Evolutionary conservation across 2,888 invertebrate genomes (phyloP).

Genomic region (Eupelmus urozonus): DNA sequence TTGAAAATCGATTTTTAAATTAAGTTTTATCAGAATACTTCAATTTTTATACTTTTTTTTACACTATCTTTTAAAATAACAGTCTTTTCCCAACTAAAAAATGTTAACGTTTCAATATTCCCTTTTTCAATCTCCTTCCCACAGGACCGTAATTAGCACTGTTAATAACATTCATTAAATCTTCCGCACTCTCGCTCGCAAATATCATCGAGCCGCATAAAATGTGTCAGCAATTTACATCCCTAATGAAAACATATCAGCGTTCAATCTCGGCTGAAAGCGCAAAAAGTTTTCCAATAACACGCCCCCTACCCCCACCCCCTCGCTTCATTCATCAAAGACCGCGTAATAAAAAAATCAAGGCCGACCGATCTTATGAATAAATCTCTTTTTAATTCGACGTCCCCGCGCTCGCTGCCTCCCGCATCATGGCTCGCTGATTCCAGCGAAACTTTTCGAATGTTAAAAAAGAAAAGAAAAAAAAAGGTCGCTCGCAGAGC

Average conservation of each 20-base stretch:
- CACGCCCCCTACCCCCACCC: background rate
- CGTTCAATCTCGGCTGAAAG: background rate
- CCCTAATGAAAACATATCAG: background rate
- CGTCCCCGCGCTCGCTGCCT: background rate
- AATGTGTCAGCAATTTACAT: background rate
- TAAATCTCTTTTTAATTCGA: slow-evolving; percentile 11
- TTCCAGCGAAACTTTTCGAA: background rate
- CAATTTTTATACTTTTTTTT: no score
- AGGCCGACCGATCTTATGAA: background rate
- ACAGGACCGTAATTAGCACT: no score
- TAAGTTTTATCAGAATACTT: no score
- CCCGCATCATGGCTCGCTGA: background rate
- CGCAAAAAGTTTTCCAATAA: background rate
- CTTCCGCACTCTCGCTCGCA: no score
- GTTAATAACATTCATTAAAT: no score
- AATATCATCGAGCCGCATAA: no score
- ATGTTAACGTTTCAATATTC: no score
- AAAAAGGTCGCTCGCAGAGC: background rate
- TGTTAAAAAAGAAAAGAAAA: background rate
- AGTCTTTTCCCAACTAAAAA: no score
- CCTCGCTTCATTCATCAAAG: slow-evolving; percentile 1
- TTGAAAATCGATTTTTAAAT: no score
- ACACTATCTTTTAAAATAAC: no score
- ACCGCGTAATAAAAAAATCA: background rate
- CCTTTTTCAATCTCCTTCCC: no score